Evolutionary conservation across 2,113 vertebrate species (phyloP).

Genomic region (Neopipo cinnamomea): DNA sequence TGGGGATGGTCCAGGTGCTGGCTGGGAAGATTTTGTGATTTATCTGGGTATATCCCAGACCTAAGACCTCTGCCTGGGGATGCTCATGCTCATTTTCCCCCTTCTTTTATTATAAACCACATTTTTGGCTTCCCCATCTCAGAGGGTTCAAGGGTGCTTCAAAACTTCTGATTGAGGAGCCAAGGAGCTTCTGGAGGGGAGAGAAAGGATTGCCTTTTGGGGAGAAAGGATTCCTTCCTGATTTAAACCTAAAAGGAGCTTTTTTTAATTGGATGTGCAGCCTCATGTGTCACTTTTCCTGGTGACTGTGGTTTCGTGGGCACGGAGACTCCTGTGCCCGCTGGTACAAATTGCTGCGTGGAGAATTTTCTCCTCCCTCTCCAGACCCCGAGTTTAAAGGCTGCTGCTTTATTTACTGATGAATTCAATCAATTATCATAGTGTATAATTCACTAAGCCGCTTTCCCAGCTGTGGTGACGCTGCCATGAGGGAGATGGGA

Average conservation of each 20-base stretch:
- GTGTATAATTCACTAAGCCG: neutral
- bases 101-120: neutral
- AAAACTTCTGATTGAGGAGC: neutral
- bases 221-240: neutral
- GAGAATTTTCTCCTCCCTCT: neutral
- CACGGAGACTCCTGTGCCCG: rapidly evolving
- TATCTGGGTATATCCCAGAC: neutral
- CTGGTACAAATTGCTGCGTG: neutral
- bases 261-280: neutral
- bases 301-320: neutral
- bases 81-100: neutral
- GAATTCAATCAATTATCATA: conserved; percentile 20
- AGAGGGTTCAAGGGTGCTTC: neutral
- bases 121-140: neutral
- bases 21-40: neutral
- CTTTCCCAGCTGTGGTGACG: neutral
- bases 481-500: neutral
- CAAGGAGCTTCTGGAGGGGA: neutral
- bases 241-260: neutral
- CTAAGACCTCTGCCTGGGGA: neutral
- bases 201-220: neutral
- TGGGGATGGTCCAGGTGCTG: neutral
- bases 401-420: conserved; percentile 16
- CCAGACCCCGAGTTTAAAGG: neutral
- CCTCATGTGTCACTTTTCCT: neutral